phyloP scores from a whole-genome alignment of 2,113 vertebrate genomes.

The Cygnus atratus region DNA sequence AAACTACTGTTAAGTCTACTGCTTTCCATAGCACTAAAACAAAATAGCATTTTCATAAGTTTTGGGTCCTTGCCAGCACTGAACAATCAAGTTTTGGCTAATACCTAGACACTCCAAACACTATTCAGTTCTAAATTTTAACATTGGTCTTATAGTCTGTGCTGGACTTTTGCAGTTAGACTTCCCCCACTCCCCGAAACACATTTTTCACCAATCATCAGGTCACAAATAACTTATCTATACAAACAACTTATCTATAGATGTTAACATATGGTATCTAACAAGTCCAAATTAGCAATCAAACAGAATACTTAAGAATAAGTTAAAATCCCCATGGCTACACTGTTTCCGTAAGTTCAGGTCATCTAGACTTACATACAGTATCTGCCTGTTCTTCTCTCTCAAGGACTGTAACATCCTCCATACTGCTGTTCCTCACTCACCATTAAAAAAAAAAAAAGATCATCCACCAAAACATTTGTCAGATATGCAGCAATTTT shows the following conservation, averaged over 20 bases:
- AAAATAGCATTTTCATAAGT: not conserved
- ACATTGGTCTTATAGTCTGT: not conserved
- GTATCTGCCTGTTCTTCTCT: not conserved
- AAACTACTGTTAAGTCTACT: not conserved
- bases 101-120: accelerated
- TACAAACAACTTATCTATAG: not conserved
- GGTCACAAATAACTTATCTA: not conserved
- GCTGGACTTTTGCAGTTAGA: not conserved
- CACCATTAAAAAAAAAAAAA: not conserved
- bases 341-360: not conserved
- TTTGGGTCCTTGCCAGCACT: not conserved
- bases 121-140: not conserved
- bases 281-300: not conserved
- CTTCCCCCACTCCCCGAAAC: not conserved
- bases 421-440: not conserved
- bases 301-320: not conserved
- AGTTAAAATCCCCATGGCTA: not conserved
- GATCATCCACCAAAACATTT: not conserved
- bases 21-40: not conserved
- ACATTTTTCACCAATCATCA: not conserved
- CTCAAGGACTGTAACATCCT: not conserved
- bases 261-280: not conserved
- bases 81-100: not conserved
- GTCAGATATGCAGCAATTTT: not conserved
- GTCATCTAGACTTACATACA: not conserved